Evolutionary conservation across 2,888 invertebrate species (phyloP).

Genomic region (Lasioglossum villosulum): DNA sequence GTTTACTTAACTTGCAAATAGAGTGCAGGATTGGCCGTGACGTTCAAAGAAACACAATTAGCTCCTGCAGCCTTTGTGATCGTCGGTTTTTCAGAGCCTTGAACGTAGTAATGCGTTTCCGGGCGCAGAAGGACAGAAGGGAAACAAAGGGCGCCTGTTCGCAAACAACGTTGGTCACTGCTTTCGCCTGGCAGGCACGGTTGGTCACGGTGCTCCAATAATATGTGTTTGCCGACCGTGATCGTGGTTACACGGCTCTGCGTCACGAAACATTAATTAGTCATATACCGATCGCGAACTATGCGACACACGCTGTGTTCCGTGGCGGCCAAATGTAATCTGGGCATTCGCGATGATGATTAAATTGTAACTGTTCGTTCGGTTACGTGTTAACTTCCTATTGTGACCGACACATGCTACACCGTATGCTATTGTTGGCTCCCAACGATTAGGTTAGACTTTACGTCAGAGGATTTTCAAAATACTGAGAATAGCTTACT

Average conservation of each 20-base stretch:
- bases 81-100: background rate
- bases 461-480: too few species aligned
- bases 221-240: background rate
- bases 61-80: background rate
- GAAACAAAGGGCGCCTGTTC: background rate
- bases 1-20: background rate
- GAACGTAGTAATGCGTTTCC: background rate
- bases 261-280: constrained; percentile 16
- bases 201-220: background rate
- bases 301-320: background rate
- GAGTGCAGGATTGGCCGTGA: background rate
- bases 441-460: background rate
- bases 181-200: background rate
- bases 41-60: background rate
- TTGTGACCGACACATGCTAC: background rate
- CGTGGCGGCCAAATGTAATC: background rate
- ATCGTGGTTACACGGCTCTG: background rate
- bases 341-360: background rate
- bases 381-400: background rate
- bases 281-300: background rate
- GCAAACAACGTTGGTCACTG: background rate
- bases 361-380: background rate
- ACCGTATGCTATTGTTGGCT: background rate
- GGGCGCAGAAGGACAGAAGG: background rate
- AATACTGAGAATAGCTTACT: too few species aligned